phyloP scores from a whole-genome alignment of 92 coral and sea anemone genomes.

The Porites divaricata region DNA sequence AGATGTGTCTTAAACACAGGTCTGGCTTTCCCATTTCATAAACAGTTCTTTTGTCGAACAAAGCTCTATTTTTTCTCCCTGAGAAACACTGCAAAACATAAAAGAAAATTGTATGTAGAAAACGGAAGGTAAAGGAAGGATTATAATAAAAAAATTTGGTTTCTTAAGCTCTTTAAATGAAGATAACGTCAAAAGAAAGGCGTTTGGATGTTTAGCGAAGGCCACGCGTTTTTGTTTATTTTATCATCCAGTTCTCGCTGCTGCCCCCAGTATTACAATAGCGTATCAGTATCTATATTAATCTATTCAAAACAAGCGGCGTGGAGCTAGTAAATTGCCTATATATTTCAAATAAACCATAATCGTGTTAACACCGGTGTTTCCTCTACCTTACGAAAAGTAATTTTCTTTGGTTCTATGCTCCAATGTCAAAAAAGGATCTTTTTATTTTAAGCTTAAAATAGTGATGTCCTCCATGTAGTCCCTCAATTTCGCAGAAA shows the following conservation, averaged over 20 bases:
- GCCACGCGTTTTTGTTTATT: slow-evolving; percentile 91
- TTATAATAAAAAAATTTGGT: neutral
- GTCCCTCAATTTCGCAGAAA: neutral
- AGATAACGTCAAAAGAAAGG: slow-evolving; percentile 28
- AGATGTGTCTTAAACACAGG: slow-evolving; percentile 21
- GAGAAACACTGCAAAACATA: neutral
- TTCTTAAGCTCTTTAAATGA: slow-evolving; percentile 15
- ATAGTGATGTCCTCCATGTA: neutral
- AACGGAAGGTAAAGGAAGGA: neutral
- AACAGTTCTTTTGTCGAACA: slow-evolving; percentile 7
- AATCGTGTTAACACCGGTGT: slow-evolving; percentile 88
- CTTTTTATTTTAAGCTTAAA: neutral
- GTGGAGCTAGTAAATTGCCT: slow-evolving; percentile 61
- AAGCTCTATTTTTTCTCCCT: neutral
- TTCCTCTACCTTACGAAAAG: slow-evolving; percentile 32
- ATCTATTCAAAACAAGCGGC: slow-evolving; percentile 75
- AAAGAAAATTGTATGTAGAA: neutral
- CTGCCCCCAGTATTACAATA: slow-evolving; percentile 55
- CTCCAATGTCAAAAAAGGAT: neutral
- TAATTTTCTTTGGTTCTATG: slow-evolving; percentile 35
- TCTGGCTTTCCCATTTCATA: slow-evolving; percentile 18
- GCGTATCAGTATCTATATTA: slow-evolving; percentile 70
- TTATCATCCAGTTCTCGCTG: slow-evolving; percentile 34
- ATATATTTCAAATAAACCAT: slow-evolving; percentile 64
- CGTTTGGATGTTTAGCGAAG: slow-evolving; percentile 19